Evolutionary conservation across 2,888 invertebrate genomes (phyloP).

Genomic region (Monopis laevigella): DNA sequence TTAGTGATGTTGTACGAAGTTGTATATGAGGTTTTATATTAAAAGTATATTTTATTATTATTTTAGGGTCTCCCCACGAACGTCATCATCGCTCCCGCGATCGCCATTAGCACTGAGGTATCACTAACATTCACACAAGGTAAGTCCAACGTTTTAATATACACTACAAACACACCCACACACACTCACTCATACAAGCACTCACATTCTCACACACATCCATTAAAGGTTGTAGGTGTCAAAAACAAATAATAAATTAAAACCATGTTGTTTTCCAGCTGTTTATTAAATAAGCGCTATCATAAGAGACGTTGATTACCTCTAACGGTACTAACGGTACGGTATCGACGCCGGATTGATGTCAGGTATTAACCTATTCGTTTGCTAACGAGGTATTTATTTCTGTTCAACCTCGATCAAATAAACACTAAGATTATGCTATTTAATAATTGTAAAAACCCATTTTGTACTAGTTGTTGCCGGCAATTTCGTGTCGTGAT

Average conservation of each 20-base stretch:
- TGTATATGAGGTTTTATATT: not conserved
- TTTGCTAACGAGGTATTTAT: conserved; percentile 56
- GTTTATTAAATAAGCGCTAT: not conserved
- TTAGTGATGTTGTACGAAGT: no score
- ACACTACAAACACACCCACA: not conserved
- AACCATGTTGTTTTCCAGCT: not conserved
- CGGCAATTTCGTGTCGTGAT: no score
- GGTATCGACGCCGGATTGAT: not conserved
- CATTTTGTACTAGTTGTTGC: no score
- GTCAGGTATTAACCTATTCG: conserved; percentile 25
- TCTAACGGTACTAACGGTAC: not conserved
- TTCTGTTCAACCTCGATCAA: no score
- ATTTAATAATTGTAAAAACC: no score
- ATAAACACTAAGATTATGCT: no score
- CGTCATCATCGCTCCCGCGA: conserved; percentile 57
- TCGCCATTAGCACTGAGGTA: conserved; percentile 64
- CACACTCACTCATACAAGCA: no score
- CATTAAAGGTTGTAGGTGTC: no score
- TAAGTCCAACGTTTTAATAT: conserved; percentile 37
- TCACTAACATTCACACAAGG: conserved; percentile 59
- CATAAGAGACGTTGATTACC: not conserved
- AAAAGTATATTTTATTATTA: not conserved
- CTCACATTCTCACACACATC: no score
- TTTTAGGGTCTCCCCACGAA: conserved; percentile 47
- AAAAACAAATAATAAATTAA: not conserved